Conservation (phyloP, 2,113 vertebrate species). For the Jaculus jaculus region DNA sequence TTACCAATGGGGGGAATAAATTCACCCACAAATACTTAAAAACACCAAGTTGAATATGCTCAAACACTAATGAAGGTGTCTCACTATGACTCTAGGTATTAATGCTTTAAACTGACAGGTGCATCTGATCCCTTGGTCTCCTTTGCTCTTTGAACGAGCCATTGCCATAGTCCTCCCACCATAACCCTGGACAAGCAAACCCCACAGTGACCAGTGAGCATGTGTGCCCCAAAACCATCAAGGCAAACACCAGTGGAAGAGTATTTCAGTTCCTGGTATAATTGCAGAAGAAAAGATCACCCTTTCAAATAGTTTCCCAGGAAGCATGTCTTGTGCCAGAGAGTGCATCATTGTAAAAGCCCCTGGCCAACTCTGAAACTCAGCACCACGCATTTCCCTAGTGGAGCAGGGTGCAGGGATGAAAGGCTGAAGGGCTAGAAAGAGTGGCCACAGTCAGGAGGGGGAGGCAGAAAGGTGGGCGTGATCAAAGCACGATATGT, state of each 20-base stretch:
- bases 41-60: accelerated
- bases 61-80: not conserved
- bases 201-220: not conserved
- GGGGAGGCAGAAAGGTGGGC: not conserved
- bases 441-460: not conserved
- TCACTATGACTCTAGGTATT: not conserved
- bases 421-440: not conserved
- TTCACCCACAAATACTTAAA: not conserved
- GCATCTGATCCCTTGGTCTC: not conserved
- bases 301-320: not conserved
- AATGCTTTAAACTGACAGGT: not conserved
- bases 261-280: not conserved
- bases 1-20: not conserved
- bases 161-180: accelerated
- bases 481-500: not conserved
- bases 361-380: not conserved
- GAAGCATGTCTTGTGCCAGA: not conserved
- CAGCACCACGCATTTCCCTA: not conserved
- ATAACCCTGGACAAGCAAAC: not conserved
- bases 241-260: not conserved
- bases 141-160: not conserved
- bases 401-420: not conserved
- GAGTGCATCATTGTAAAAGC: not conserved
- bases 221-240: not conserved
- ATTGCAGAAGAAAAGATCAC: not conserved